Conservation (phyloP, 2,113 vertebrate genomes). For the Crotalus tigris region DNA sequence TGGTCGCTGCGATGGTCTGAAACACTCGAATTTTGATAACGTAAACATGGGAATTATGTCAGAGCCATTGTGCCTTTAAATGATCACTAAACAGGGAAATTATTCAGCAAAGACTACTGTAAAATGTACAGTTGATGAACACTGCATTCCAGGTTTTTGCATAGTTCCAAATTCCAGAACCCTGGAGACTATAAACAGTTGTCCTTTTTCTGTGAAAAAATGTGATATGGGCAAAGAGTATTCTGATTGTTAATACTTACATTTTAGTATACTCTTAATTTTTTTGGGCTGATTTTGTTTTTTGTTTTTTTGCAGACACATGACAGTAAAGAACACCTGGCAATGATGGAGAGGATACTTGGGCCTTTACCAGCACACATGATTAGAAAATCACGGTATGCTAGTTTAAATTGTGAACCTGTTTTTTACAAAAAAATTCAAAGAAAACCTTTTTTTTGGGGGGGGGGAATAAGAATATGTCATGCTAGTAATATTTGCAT, state of each 20-base stretch:
- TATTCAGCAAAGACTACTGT: not conserved
- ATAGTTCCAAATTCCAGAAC: not conserved
- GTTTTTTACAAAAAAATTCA: not conserved
- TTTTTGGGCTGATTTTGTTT: not conserved
- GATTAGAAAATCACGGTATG: constrained; percentile 90
- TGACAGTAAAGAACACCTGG: constrained; percentile 95
- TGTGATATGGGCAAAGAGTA: not conserved
- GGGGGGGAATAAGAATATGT: not conserved
- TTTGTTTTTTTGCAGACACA: constrained; percentile 79
- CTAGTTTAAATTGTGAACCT: not conserved
- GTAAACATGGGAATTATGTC: not conserved
- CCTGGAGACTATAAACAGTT: not conserved
- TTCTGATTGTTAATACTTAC: not conserved
- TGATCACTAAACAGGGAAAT: not conserved
- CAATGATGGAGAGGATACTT: constrained; percentile 95
- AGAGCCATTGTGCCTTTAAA: not conserved
- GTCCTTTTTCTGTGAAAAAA: not conserved
- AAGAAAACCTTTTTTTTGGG: not conserved
- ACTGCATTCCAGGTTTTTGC: not conserved
- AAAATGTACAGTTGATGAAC: not conserved
- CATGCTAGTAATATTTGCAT: not conserved
- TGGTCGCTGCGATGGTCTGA: not conserved
- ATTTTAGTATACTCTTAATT: not conserved
- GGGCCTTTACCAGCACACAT: constrained; percentile 88
- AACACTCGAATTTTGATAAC: not conserved